Base-by-base conservation (phyloP, 2,797 vertebrate genomes). In the Vultur gryphus region DNA sequence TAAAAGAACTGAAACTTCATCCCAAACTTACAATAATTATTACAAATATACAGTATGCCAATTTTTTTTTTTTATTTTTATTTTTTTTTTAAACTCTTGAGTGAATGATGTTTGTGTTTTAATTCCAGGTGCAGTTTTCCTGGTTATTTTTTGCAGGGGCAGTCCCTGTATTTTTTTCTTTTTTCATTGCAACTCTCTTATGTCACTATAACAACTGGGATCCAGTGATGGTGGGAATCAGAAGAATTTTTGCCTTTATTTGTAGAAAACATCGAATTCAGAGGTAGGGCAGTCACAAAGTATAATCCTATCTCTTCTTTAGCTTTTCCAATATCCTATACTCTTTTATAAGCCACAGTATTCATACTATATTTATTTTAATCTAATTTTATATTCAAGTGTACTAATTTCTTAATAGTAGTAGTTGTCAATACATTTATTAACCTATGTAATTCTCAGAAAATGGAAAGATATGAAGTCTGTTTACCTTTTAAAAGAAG, bases 201-300 rank as follows among this genome's bases (percentile, higher is more conserved):
- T 99, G 99, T 95, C 99, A 99, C 98, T 99, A 99, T 98, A 99
- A 99, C 98, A 99, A 99, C 98, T 99, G 99, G 99, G 99, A 99
- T 98, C 99, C 99, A 10, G 99, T 99, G 75, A 99, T 99, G 98
- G 98, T 99, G 76, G 99, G 98, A 23, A 98, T 99, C 88, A 98
- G 99, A 97, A 98, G 99, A 97, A 94, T 99, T 64, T 99, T 99
- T 93, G 98, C 99, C 81, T 99, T 99, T 96, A 98, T 99, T 71
- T 99, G 99, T 97, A 98, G 99, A 90, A 99, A 99, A 97, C 99
- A 99, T 96, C 98, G 99, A 62, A 98, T 98, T 96, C 98, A 99
- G 88, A 99, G 99, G 99, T 99, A 98, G 4, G 85, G 4, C 90
- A 44, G 10, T 51, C 20, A 87, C 35, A 33, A 72, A 49, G 10